Percentiles rank a stretch among this genome's conserved stretches.
Evolutionary conservation across 2,888 invertebrate genomes (phyloP).

Genomic region (Gari tellinella): DNA sequence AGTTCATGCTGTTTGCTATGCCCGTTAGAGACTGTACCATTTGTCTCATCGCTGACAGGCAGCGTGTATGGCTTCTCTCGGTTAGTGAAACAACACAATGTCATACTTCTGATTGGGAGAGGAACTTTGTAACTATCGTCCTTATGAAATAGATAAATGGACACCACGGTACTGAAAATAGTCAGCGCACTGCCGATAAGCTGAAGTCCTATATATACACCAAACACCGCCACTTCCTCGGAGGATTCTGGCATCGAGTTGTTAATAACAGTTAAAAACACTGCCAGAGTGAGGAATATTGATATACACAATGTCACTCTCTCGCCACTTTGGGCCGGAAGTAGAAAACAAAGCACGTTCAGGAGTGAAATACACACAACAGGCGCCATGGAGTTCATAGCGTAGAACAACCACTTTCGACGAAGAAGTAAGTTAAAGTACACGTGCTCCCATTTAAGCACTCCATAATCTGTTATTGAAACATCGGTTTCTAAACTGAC

Average conservation of each 20-base stretch:
- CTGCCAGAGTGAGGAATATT: conserved; percentile 62
- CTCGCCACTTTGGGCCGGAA: conserved; percentile 50
- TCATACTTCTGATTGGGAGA: conserved; percentile 5
- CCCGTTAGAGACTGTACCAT: no score
- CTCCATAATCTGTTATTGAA: conserved; percentile 10
- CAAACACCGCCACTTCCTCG: conserved; percentile 60
- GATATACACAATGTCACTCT: conserved; percentile 52
- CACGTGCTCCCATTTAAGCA: conserved; percentile 25
- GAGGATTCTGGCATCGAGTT: conserved; percentile 63
- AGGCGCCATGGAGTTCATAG: conserved; percentile 44
- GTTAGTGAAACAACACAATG: conserved; percentile 19
- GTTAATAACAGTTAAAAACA: conserved; percentile 60
- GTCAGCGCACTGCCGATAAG: conserved; percentile 60
- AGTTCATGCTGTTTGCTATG: neutral
- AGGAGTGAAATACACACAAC: conserved; percentile 45
- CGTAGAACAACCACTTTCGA: conserved; percentile 40
- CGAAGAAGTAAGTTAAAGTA: conserved; percentile 10
- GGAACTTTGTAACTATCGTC: conserved; percentile 42
- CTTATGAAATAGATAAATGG: conserved; percentile 52
- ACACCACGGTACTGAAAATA: conserved; percentile 54
- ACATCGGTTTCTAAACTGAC: neutral
- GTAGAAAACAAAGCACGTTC: conserved; percentile 45
- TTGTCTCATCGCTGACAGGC: no score
- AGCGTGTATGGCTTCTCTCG: no score
- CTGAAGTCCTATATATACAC: conserved; percentile 59